Base-by-base conservation (phyloP, 2,888 invertebrate genomes). In the Teinopalpus imperialis region DNA sequence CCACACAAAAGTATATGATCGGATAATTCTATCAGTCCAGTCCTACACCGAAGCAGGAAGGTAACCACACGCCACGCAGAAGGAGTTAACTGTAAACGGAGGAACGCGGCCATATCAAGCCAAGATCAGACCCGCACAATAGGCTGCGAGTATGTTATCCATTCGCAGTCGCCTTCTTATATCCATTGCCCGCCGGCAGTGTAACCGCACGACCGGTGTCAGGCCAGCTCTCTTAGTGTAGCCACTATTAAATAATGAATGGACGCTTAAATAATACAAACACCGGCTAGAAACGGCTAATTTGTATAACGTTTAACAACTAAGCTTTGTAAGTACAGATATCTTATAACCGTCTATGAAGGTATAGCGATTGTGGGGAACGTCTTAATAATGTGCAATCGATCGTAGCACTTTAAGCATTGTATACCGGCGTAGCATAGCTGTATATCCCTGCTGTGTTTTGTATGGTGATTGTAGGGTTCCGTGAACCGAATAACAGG, bases 101-200 rank as follows among this genome's bases (percentile, higher is more conserved):
- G 16, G 45, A 39, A 45, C 45, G 45, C 32, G 45, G 39, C 39
- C 45, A 12, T 45, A 45, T 45, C 45, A 21, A 27, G 32, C 31
- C 27, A 14, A 29, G 39, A 45, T 45, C 45, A 32, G 32, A 31
- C 8, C 7, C 39, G 20, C 45, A 45, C 45, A 45, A 45, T 39
- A 32, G 45, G 37, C 44, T 18, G 21, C 34, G 45, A 45, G 40
- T 45, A 45, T 45, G 45, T 45, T 45, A 45, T 45, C 39, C 45
- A 45, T 40, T 45, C 40, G 26, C 40, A 45, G 39, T 45, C 16
- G 27, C 40, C 13, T 45, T 27, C 45, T 40, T 27, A 29, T 34
- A 39, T 14, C 34, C 45, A 40, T 40, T 23, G 45, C 14, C 45
- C 45, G 45, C 34, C 39, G 34, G 45, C 45, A n/a, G 27, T 45